Evolutionary conservation across 1,140 invertebrate genomes (phyloP).

Genomic region (Anagrus nilaparvatae): DNA sequence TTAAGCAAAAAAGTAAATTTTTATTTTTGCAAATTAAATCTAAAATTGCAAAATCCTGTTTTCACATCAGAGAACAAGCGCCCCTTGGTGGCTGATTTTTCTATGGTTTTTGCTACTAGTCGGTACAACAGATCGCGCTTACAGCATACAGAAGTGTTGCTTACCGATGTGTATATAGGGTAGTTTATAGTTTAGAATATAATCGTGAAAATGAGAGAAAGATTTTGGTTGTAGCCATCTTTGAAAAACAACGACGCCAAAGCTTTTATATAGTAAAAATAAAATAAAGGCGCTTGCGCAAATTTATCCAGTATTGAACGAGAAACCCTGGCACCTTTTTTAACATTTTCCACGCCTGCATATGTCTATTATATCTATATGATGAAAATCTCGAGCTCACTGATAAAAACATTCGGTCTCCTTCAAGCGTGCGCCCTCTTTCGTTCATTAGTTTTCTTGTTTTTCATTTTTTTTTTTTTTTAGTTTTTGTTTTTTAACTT

Average conservation of each 20-base stretch:
- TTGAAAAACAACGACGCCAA: constrained; percentile 27
- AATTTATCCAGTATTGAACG: constrained; percentile 33
- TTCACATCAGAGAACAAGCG: constrained; percentile 16
- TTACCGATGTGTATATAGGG: constrained; percentile 13
- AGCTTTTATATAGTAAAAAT: constrained; percentile 30
- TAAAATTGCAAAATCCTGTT: no score
- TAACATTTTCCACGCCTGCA: constrained; percentile 28
- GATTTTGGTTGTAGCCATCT: constrained; percentile 38
- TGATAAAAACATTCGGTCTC: no score
- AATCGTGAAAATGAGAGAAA: no score
- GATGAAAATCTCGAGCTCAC: no score
- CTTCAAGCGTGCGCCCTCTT: no score
- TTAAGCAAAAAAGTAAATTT: no score
- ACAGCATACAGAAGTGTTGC: no score
- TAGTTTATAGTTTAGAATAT: no score
- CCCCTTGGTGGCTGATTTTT: constrained; percentile 20
- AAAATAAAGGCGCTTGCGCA: constrained; percentile 42
- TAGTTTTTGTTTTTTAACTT: neutral
- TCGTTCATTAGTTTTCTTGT: no score
- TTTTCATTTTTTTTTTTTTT: neutral
- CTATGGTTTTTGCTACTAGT: constrained; percentile 17
- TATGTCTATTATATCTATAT: no score
- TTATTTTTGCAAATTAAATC: no score
- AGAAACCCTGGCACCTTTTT: constrained; percentile 32
- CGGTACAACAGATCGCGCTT: constrained; percentile 29